Evolutionary conservation across 2,888 invertebrate species (phyloP).

Genomic region (Emmelina monodactyla): DNA sequence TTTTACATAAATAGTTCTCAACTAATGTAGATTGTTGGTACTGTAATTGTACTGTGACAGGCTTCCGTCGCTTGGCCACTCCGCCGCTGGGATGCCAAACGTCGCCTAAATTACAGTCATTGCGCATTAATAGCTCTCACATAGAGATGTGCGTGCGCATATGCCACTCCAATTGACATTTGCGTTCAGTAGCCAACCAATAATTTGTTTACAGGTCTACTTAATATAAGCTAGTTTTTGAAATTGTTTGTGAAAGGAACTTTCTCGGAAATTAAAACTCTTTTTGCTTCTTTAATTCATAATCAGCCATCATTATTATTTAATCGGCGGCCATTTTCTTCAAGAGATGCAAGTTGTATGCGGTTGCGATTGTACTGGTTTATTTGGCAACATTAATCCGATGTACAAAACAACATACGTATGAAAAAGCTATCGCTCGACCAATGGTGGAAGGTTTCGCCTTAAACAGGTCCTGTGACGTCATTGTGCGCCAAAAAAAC

Average conservation of each 20-base stretch:
- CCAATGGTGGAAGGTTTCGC: neutral
- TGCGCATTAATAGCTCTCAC: conserved; percentile 54
- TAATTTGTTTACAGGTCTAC: conserved; percentile 8
- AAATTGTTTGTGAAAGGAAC: no score
- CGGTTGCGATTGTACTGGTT: no score
- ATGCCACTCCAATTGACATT: conserved; percentile 42
- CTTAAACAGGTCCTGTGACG: conserved; percentile 17
- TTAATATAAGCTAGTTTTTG: no score
- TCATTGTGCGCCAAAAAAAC: conserved; percentile 9
- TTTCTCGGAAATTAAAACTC: no score
- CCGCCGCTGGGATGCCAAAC: conserved; percentile 42
- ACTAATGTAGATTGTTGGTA: conserved; percentile 65
- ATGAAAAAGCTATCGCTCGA: neutral
- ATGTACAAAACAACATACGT: neutral
- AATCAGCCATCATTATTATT: no score
- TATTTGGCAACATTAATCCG: no score
- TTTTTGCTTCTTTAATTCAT: no score
- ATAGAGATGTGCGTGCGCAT: conserved; percentile 46
- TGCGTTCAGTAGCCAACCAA: conserved; percentile 17
- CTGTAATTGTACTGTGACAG: conserved; percentile 64
- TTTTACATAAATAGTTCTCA: conserved; percentile 65
- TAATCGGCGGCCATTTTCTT: no score
- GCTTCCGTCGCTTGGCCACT: conserved; percentile 56
- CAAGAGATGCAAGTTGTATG: no score
- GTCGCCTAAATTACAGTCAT: conserved; percentile 58